phyloP scores from a whole-genome alignment of 2,797 vertebrate species.

The Eulemur coronatus region DNA sequence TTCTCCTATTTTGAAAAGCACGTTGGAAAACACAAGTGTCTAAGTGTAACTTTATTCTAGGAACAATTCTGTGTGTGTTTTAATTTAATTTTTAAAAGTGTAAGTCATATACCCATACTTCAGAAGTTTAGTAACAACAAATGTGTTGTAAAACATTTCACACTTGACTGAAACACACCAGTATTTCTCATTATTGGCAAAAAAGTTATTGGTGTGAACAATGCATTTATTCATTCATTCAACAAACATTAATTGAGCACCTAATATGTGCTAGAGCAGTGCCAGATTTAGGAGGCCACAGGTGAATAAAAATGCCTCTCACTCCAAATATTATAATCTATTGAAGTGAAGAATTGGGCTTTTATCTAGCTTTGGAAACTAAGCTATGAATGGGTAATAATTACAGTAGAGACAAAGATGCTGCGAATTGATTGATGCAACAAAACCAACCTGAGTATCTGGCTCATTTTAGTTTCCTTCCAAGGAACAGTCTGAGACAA shows the following conservation, averaged over 20 bases:
- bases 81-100: slow-evolving; percentile 29
- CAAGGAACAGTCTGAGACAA: background rate
- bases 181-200: background rate
- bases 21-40: background rate
- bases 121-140: slow-evolving; percentile 17
- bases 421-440: background rate
- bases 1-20: background rate
- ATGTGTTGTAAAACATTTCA: slow-evolving; percentile 1
- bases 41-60: background rate
- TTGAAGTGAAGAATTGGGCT: background rate
- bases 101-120: background rate
- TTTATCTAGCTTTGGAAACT: background rate
- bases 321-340: background rate
- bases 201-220: background rate
- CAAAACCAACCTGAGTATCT: background rate
- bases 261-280: background rate
- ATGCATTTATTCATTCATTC: background rate
- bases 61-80: background rate
- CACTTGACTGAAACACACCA: background rate
- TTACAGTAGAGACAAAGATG: background rate
- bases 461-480: background rate
- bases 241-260: slow-evolving; percentile 27
- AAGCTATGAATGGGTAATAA: background rate
- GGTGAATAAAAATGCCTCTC: background rate
- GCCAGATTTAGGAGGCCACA: background rate